A percentile compares a stretch with the other conserved stretches of the same genome.
phyloP scores from a whole-genome alignment of 1,140 invertebrate species.

The Thaumatotibia leucotreta region DNA sequence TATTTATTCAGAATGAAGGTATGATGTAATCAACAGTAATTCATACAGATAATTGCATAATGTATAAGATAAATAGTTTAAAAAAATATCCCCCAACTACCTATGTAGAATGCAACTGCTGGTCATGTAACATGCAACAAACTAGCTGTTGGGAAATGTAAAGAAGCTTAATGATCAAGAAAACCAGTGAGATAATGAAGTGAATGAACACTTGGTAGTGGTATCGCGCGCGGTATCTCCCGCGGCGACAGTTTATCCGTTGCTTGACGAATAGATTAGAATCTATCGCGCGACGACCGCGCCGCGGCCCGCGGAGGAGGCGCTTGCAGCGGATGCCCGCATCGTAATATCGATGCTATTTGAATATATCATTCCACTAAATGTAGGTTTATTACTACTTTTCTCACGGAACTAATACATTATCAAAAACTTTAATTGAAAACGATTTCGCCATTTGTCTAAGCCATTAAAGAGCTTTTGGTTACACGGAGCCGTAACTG shows the following conservation, averaged over 20 bases:
- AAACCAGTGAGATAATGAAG: conserved; percentile 15
- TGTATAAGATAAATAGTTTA: not conserved
- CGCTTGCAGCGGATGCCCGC: conserved; percentile 66
- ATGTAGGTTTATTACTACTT: conserved; percentile 75
- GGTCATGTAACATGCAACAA: not conserved
- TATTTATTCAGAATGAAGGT: not conserved
- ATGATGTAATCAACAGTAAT: not conserved
- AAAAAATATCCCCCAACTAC: not conserved
- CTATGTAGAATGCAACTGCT: not conserved
- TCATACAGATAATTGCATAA: not conserved
- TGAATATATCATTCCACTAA: conserved; percentile 72
- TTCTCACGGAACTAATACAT: conserved; percentile 74
- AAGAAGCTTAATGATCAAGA: conserved; percentile 10
- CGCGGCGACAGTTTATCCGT: conserved; percentile 67
- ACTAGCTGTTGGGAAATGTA: conserved; percentile 7
- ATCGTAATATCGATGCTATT: conserved; percentile 69
- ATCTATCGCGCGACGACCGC: conserved; percentile 58
- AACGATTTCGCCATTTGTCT: conserved; percentile 66
- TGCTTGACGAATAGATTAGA: conserved; percentile 70
- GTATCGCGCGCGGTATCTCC: conserved; percentile 55
- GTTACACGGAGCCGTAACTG: conserved; percentile 34
- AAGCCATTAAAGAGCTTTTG: conserved; percentile 44
- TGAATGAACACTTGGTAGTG: conserved; percentile 8
- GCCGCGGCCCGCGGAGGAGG: conserved; percentile 43
- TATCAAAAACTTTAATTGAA: conserved; percentile 70